Percentiles rank a stretch among this genome's conserved stretches.
Conservation (phyloP, 1,140 invertebrate genomes). For the Papilio glaucus region DNA sequence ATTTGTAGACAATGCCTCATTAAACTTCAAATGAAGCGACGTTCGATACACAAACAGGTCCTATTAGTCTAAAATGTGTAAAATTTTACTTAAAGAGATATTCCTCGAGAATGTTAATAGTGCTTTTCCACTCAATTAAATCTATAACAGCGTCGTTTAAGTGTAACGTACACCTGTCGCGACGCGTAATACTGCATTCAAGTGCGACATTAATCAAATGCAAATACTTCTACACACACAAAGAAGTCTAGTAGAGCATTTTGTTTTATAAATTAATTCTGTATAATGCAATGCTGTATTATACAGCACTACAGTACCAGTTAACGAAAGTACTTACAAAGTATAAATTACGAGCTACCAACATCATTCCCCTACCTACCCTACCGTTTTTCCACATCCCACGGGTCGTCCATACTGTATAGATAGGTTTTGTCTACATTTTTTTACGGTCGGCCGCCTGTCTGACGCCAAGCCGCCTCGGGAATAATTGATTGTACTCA, state of each 20-base stretch:
- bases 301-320: too few species aligned
- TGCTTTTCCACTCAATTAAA: conserved; percentile 27
- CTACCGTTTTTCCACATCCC: too few species aligned
- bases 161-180: conserved; percentile 20
- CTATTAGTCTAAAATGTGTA: conserved; percentile 12
- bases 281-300: too few species aligned
- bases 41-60: conserved; percentile 34
- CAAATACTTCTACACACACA: not conserved
- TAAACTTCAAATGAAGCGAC: conserved; percentile 47
- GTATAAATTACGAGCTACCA: too few species aligned
- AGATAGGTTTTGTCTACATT: too few species aligned
- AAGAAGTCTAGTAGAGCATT: not conserved
- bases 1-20: conserved; percentile 59
- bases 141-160: conserved; percentile 7
- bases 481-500: too few species aligned
- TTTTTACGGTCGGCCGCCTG: too few species aligned
- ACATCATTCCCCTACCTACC: too few species aligned
- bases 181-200: not conserved
- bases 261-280: too few species aligned
- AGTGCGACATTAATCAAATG: not conserved
- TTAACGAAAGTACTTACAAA: too few species aligned
- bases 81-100: conserved; percentile 30
- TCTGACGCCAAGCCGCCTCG: too few species aligned
- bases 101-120: conserved; percentile 38
- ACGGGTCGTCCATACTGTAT: too few species aligned